phyloP scores from a whole-genome alignment of 2,888 invertebrate genomes.

The Nymphalis c-album region DNA sequence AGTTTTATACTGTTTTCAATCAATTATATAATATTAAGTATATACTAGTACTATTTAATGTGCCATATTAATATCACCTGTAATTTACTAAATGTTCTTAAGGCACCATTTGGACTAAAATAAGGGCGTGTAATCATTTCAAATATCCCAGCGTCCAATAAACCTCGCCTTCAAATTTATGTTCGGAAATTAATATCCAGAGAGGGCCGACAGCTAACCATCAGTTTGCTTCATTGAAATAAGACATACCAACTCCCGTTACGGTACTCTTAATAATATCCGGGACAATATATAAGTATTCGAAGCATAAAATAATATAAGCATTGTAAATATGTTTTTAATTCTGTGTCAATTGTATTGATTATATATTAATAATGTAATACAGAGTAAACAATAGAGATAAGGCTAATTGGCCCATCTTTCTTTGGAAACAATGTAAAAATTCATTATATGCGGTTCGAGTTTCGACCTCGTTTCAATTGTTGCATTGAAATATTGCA shows the following conservation, averaged over 20 bases:
- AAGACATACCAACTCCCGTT: constrained; percentile 53
- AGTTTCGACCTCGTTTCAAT: too few relatives aligned
- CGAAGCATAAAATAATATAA: background rate
- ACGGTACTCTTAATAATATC: constrained; percentile 24
- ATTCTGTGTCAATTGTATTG: too few relatives aligned
- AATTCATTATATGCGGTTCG: too few relatives aligned
- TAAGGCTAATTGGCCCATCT: too few relatives aligned
- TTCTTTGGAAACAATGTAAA: too few relatives aligned
- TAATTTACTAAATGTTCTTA: constrained; percentile 1
- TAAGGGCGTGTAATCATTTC: constrained; percentile 35
- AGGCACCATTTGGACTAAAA: constrained; percentile 19
- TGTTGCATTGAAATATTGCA: too few relatives aligned
- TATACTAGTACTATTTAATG: background rate
- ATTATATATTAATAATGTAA: too few relatives aligned
- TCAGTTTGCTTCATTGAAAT: constrained; percentile 56
- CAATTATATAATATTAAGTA: background rate
- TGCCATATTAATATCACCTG: background rate
- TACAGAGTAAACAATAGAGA: too few relatives aligned
- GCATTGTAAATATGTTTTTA: too few relatives aligned
- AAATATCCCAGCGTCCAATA: constrained; percentile 36
- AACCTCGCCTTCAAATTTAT: constrained; percentile 41
- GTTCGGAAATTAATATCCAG: constrained; percentile 52
- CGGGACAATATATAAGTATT: constrained; percentile 9
- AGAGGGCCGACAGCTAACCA: constrained; percentile 47
- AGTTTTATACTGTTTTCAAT: too few relatives aligned